Conservation (phyloP, 2,797 vertebrate species). For the Alexandromys oeconomus region DNA sequence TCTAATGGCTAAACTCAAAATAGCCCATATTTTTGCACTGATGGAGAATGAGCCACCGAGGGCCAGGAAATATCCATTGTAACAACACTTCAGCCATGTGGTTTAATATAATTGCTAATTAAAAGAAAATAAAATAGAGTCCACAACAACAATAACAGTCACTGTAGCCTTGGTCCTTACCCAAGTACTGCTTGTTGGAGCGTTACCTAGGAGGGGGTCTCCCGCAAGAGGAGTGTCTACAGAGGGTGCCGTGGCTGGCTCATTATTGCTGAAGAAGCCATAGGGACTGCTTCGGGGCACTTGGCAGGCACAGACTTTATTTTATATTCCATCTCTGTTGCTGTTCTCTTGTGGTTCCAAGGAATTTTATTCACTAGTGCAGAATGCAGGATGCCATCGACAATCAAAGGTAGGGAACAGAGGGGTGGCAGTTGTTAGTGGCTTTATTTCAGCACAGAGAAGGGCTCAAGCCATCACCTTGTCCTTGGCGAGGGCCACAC, state of each 20-base stretch:
- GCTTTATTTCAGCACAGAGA: neutral
- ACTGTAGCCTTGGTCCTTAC: constrained; percentile 64
- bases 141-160: constrained; percentile 76
- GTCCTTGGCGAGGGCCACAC: neutral
- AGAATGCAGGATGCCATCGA: constrained; percentile 73
- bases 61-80: constrained; percentile 71
- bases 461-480: neutral
- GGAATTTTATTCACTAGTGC: constrained; percentile 50
- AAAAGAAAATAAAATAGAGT: constrained; percentile 77
- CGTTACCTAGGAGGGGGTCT: constrained; percentile 32
- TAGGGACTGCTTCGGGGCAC: neutral
- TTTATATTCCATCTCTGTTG: constrained; percentile 66
- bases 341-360: constrained; percentile 59
- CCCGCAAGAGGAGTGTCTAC: neutral
- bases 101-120: constrained; percentile 85
- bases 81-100: constrained; percentile 77
- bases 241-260: neutral
- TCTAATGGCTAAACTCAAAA: constrained; percentile 66
- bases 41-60: constrained; percentile 68
- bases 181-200: constrained; percentile 72
- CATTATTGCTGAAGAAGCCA: constrained; percentile 32
- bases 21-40: constrained; percentile 67
- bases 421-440: neutral
- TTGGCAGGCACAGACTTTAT: constrained; percentile 62
- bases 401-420: constrained; percentile 55